Evolutionary conservation across 1,140 invertebrate species (phyloP).

Genomic region (Platorchestia sp.): DNA sequence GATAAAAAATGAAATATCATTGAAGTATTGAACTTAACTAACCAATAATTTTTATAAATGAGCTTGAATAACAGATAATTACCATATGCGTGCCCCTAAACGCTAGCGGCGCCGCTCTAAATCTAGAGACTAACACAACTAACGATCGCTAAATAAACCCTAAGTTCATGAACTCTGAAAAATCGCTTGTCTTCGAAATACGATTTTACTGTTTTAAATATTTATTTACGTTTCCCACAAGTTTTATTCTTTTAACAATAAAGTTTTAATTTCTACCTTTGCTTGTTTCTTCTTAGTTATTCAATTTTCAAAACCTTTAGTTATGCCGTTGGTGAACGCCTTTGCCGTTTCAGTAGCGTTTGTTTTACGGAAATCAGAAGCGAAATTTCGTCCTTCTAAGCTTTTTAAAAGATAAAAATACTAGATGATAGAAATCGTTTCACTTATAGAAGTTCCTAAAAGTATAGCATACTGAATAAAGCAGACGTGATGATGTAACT

Average conservation of each 20-base stretch:
- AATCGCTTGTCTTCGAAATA: background rate
- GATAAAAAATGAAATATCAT: no score
- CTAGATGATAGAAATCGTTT: no score
- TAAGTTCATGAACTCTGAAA: background rate
- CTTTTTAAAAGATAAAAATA: no score
- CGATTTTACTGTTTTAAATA: background rate
- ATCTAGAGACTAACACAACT: background rate
- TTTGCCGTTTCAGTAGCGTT: background rate
- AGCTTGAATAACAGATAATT: background rate
- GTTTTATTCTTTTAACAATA: background rate
- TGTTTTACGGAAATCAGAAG: background rate
- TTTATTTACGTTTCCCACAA: background rate
- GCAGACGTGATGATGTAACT: no score
- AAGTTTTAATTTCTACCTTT: background rate
- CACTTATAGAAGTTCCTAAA: no score
- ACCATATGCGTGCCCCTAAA: background rate
- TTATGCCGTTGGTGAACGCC: constrained; percentile 15
- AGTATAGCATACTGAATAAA: no score
- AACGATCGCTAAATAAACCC: background rate
- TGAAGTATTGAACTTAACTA: no score
- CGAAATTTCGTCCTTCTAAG: background rate
- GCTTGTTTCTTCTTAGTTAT: background rate
- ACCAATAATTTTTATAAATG: no score
- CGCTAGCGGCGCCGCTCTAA: background rate
- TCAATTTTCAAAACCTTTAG: background rate